phyloP scores from a whole-genome alignment of 2,888 invertebrate species.

The Herminia tarsipennalis region DNA sequence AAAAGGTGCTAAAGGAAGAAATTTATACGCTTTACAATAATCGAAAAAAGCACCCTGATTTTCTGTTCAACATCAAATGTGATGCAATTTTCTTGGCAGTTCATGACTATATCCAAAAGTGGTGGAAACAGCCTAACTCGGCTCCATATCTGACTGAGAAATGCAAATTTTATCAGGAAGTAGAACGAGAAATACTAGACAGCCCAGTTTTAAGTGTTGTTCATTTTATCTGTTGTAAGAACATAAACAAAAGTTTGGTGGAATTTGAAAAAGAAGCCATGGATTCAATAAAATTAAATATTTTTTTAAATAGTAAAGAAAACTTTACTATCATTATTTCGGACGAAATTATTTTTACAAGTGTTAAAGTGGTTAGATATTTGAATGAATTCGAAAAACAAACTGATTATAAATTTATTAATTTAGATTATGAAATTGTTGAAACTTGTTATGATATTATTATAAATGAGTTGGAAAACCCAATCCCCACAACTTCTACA shows the following conservation, averaged over 20 bases:
- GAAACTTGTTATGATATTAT: constrained; percentile 22
- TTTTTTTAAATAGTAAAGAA: constrained; percentile 7
- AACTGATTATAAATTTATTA: constrained; percentile 16
- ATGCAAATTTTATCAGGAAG: constrained; percentile 23
- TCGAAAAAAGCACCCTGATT: constrained; percentile 2
- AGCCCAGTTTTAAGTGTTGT: constrained; percentile 21
- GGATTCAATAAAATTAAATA: constrained; percentile 6
- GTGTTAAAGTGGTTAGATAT: constrained; percentile 29
- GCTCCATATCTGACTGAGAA: constrained; percentile 28
- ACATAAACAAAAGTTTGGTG: constrained; percentile 9
- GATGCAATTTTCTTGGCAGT: constrained; percentile 34
- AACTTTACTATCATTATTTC: constrained; percentile 13
- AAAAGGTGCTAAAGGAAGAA: constrained; percentile 33
- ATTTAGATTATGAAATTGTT: constrained; percentile 19
- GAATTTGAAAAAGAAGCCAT: constrained; percentile 16
- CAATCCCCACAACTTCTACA: neutral
- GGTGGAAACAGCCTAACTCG: constrained; percentile 29
- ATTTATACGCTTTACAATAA: constrained; percentile 14
- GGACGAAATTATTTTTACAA: constrained; percentile 20
- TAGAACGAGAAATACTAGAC: constrained; percentile 16
- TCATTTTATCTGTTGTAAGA: constrained; percentile 17
- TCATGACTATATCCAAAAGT: constrained; percentile 40
- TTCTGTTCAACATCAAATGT: too few species aligned
- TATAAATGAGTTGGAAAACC: constrained; percentile 9
- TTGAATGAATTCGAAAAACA: constrained; percentile 6